Evolutionary conservation across 2,797 vertebrate genomes (phyloP).

Genomic region (Pithecia hirsuta): DNA sequence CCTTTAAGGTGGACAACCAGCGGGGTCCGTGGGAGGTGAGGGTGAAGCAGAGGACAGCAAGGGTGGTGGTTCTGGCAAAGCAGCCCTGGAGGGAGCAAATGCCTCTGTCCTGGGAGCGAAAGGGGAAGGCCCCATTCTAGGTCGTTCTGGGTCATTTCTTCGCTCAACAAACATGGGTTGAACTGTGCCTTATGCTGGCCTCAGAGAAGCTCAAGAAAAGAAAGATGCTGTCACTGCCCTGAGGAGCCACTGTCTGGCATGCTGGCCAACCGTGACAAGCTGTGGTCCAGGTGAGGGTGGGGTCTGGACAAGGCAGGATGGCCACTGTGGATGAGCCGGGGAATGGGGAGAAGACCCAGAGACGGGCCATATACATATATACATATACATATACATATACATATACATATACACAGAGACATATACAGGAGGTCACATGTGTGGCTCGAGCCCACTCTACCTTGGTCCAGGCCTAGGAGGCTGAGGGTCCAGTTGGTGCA

Average conservation of each 20-base stretch:
- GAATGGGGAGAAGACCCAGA: fast-evolving
- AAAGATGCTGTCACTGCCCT: too few species aligned
- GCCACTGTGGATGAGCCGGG: fast-evolving
- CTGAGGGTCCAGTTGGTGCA: fast-evolving
- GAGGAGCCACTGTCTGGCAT: not conserved
- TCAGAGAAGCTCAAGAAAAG: not conserved
- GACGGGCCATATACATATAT: fast-evolving
- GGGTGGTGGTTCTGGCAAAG: not conserved
- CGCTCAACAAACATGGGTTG: not conserved
- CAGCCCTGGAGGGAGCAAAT: not conserved
- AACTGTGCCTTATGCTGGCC: not conserved
- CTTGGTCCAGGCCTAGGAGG: not conserved
- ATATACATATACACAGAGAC: too few species aligned
- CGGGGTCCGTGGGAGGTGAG: not conserved
- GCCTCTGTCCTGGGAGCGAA: not conserved
- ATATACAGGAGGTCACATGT: fast-evolving
- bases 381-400: too few species aligned
- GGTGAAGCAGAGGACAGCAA: fast-evolving
- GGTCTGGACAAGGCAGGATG: not conserved
- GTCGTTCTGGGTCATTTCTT: not conserved
- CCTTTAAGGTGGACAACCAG: not conserved
- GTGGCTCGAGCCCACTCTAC: not conserved
- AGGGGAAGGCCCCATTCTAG: not conserved
- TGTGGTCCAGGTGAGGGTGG: not conserved
- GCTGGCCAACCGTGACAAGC: not conserved